Percentiles rank a stretch among this genome's conserved stretches.
These are phyloP conservation scores for Arizona elegans DNA, from an alignment of 2,113 vertebrate genomes.

Conservation along the genomic window DNA sequence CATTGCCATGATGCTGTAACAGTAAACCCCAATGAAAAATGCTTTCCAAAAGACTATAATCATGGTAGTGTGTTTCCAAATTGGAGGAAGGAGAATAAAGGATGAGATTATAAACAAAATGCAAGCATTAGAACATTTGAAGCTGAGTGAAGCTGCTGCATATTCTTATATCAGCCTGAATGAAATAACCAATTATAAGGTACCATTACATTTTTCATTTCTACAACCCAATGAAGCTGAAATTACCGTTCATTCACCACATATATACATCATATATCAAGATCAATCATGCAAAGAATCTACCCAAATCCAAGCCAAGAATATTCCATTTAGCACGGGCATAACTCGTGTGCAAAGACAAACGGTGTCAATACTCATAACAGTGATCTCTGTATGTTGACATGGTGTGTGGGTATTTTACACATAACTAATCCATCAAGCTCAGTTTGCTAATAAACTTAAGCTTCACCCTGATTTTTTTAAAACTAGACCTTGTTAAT, in stretches of 20 bases:
- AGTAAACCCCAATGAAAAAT: background rate
- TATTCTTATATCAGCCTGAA: background rate
- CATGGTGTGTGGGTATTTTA: background rate
- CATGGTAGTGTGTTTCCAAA: background rate
- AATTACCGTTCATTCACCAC: background rate
- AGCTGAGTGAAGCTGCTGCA: background rate
- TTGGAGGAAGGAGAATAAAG: background rate
- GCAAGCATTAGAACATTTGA: background rate
- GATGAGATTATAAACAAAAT: background rate
- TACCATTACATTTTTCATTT: background rate
- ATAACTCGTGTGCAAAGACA: background rate
- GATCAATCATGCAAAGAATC: background rate
- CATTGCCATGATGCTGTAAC: background rate
- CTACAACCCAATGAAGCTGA: background rate
- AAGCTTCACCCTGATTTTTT: background rate
- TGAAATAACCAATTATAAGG: background rate
- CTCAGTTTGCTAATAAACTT: background rate
- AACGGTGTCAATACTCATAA: background rate
- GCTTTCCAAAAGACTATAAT: background rate
- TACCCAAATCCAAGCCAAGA: background rate
- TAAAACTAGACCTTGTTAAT: background rate
- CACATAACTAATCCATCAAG: background rate
- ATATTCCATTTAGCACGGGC: background rate
- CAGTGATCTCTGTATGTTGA: background rate
- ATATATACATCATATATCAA: background rate